Conservation (phyloP, 2,888 invertebrate genomes). For the Platycheirus albimanus region DNA sequence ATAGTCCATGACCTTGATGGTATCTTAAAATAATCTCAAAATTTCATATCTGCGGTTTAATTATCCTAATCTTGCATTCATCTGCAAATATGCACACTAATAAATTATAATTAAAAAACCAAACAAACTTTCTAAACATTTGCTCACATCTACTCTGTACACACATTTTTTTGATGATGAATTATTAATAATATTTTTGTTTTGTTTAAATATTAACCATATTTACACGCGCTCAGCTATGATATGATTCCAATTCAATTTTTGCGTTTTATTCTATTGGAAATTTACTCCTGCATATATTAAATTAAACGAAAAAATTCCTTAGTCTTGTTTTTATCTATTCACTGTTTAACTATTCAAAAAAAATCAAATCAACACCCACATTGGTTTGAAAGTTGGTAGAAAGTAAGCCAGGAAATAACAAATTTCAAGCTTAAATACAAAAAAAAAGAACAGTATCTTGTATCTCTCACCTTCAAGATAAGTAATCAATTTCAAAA, state of each 20-base stretch:
- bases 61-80: constrained; percentile 32
- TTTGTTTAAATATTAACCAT: too few relatives aligned
- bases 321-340: too few relatives aligned
- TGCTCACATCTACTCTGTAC: too few relatives aligned
- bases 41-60: constrained; percentile 25
- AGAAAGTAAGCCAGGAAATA: constrained; percentile 13
- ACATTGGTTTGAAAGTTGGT: neutral
- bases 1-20: too few relatives aligned
- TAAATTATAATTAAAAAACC: constrained; percentile 30
- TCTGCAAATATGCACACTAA: constrained; percentile 20
- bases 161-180: too few relatives aligned
- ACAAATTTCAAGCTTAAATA: neutral
- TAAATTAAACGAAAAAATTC: too few relatives aligned
- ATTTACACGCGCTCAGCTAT: too few relatives aligned
- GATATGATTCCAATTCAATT: too few relatives aligned
- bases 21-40: too few relatives aligned
- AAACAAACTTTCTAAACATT: constrained; percentile 22
- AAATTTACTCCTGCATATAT: too few relatives aligned
- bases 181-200: too few relatives aligned
- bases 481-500: constrained; percentile 48
- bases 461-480: constrained; percentile 48
- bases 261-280: too few relatives aligned
- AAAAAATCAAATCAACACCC: constrained; percentile 37
- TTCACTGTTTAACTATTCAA: constrained; percentile 4
- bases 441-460: neutral